Evolutionary conservation across 1,140 invertebrate genomes (phyloP).

Genomic region (Parapsyche elsis): DNA sequence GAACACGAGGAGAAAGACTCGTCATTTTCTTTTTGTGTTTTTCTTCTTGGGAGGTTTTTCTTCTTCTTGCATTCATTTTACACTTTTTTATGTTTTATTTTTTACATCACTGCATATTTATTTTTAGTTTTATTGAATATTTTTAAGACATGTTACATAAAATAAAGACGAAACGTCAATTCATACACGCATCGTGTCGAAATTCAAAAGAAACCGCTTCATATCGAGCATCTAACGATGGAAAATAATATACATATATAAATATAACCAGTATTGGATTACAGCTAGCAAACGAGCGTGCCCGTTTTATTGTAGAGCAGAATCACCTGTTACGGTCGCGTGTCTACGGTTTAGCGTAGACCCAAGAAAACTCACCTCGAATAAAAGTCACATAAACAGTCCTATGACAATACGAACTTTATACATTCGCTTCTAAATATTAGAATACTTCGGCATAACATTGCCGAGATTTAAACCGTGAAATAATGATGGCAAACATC

Average conservation of each 20-base stretch:
- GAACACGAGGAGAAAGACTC: conserved; percentile 83
- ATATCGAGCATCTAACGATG: neutral
- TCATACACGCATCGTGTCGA: neutral
- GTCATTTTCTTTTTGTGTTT: conserved; percentile 21
- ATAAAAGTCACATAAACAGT: neutral
- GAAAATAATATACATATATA: neutral
- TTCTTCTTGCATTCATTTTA: conserved; percentile 1
- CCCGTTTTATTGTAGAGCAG: neutral
- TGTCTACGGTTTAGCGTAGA: conserved; percentile 8
- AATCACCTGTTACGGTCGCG: conserved; percentile 48
- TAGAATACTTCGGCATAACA: too few relatives aligned
- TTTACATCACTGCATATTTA: neutral
- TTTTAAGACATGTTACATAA: neutral
- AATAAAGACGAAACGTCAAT: neutral
- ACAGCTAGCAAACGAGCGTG: too few relatives aligned
- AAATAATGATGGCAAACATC: too few relatives aligned
- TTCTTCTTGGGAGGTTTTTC: conserved; percentile 18
- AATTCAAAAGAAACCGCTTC: neutral
- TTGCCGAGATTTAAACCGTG: too few relatives aligned
- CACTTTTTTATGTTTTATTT: neutral
- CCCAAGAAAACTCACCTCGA: conserved; percentile 4
- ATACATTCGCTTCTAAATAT: too few relatives aligned
- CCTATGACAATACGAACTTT: too few relatives aligned
- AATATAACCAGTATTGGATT: neutral
- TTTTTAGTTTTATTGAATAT: neutral